Evolutionary conservation across 2,113 vertebrate genomes (phyloP).

Genomic region (Chitala chitala): DNA sequence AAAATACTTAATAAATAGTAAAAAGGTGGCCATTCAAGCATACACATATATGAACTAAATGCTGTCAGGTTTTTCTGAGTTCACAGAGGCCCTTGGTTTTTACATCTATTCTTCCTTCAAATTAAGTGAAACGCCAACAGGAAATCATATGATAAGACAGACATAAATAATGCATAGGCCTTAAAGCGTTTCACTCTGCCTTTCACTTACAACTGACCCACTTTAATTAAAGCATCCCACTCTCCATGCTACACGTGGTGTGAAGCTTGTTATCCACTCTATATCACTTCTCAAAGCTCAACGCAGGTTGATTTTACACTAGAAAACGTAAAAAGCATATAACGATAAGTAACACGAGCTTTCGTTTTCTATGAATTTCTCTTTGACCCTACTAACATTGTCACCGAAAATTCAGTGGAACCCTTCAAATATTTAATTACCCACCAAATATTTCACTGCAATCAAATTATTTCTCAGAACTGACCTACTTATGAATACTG

Average conservation of each 20-base stretch:
- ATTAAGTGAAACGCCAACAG: constrained; percentile 43
- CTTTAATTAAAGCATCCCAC: constrained; percentile 57
- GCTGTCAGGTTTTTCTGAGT: too few relatives aligned
- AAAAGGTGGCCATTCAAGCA: too few relatives aligned
- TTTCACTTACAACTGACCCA: constrained; percentile 52
- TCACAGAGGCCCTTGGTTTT: too few relatives aligned
- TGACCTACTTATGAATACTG: constrained; percentile 67
- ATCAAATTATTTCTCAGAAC: constrained; percentile 71
- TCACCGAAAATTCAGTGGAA: constrained; percentile 48
- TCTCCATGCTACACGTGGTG: not conserved
- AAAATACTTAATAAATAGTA: too few relatives aligned
- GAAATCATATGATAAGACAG: constrained; percentile 24
- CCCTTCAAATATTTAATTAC: constrained; percentile 79
- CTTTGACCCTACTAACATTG: constrained; percentile 20
- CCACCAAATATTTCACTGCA: constrained; percentile 74
- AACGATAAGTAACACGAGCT: constrained; percentile 30
- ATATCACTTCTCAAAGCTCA: constrained; percentile 2
- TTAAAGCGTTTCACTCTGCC: constrained; percentile 59
- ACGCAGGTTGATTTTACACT: constrained; percentile 30
- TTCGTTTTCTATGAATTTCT: constrained; percentile 30
- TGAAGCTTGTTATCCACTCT: constrained; percentile 20
- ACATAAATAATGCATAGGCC: constrained; percentile 67
- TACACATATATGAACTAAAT: too few relatives aligned
- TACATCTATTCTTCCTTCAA: constrained; percentile 46
- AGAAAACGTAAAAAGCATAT: constrained; percentile 24